Evolutionary conservation across 2,113 vertebrate genomes (phyloP).

Genomic region (Melanerpes aurifrons): DNA sequence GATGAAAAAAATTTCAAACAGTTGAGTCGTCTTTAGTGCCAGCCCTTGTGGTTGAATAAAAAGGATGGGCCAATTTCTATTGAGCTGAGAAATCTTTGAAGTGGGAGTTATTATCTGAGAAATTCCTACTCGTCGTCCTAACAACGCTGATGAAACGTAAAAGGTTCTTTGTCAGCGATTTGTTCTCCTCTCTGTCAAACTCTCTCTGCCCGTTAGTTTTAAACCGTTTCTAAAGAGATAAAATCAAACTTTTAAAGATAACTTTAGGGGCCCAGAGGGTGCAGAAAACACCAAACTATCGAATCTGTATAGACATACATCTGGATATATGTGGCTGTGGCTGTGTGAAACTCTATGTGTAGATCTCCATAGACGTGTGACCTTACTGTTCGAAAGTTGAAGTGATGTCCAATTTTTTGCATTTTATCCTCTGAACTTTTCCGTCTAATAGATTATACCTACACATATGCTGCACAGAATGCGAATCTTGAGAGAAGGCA

Average conservation of each 20-base stretch:
- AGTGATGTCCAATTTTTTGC: background rate
- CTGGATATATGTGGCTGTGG: conserved; percentile 37
- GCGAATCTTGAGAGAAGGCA: background rate
- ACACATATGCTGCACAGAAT: conserved; percentile 13
- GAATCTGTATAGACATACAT: conserved; percentile 42
- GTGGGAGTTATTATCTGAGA: conserved; percentile 96
- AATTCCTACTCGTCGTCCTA: conserved; percentile 95
- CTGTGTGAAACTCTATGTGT: conserved; percentile 21
- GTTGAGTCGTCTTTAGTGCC: conserved; percentile 90
- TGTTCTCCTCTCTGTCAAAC: conserved; percentile 93
- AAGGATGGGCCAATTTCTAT: conserved; percentile 93
- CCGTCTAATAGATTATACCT: conserved; percentile 40
- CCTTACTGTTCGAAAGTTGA: conserved; percentile 25
- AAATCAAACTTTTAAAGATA: conserved; percentile 79
- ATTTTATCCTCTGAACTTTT: conserved; percentile 46
- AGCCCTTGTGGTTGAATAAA: conserved; percentile 89
- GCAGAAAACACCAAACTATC: conserved; percentile 64
- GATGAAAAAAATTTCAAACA: conserved; percentile 83
- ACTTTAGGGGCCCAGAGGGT: conserved; percentile 70
- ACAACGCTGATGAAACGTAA: conserved; percentile 98
- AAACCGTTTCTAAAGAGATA: conserved; percentile 88
- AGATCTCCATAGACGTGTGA: conserved; percentile 34
- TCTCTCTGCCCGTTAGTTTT: conserved; percentile 79
- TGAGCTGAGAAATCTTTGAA: conserved; percentile 96
- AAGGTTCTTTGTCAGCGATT: conserved; percentile 95